Base-by-base conservation (phyloP, 2,113 vertebrate genomes). In the Pygoscelis adeliae region DNA sequence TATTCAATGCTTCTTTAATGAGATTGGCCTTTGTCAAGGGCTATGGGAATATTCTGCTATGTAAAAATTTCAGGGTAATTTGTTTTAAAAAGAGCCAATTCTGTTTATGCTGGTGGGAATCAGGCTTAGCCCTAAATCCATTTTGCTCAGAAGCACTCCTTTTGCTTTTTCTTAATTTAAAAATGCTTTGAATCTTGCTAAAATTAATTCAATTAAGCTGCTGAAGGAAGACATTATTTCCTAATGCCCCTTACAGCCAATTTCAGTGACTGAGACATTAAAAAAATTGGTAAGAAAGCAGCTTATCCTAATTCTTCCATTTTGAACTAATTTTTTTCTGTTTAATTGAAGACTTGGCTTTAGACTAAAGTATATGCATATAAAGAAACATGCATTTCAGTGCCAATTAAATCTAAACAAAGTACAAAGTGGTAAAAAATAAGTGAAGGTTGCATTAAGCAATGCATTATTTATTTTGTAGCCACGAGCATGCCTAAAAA, bases 111-210 rank as follows among this genome's bases (percentile, higher is more conserved):
- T 91, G 40, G 56, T 83, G 29, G 83, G 58, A 91, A 65, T 96
- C 62, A 66, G 66, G 47, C 30, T 87, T 49, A 85, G 53, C 36
- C 11, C 53, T 90, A 65, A 93, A 89, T 89, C 66, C 26, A 13
- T 87, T 94, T 91, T 95, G 19, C 46, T 87, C 22, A 87, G 61
- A 89, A 87, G 52, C 32, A 61, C 22, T 83, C 61, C 1, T 27
- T 95, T 96, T 95, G 30, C 52, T 89, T 94, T 94, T 95, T 79
- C 83, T 91, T 91, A 83, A 93, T 95, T 93, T 89, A 83, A 97
- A 96, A 91, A 83, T 70, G 8, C 29, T 62, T 96, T 89, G 58
- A 89, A 58, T 85, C n/a, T 89, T 91, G n/a, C 32, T 93, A 85
- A 82, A 96, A 85, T 73, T 91, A 91, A 87, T 85, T 91, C 53